Conservation (phyloP, 2,797 vertebrate genomes). For the Erithacus rubecula region DNA sequence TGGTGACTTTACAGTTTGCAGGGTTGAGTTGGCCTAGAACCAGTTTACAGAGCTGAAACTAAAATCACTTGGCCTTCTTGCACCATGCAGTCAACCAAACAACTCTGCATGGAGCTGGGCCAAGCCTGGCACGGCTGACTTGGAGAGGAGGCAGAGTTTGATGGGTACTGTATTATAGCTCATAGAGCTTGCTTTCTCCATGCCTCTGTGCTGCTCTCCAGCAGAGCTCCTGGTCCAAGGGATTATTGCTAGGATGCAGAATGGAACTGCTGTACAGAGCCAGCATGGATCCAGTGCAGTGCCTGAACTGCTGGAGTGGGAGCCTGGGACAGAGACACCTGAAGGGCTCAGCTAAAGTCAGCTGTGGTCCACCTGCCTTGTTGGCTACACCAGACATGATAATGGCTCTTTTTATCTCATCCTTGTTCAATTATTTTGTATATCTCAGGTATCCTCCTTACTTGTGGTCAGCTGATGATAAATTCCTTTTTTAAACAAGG, state of each 20-base stretch:
- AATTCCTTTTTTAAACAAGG: background rate
- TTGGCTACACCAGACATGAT: background rate
- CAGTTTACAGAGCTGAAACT: background rate
- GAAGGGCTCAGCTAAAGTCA: background rate
- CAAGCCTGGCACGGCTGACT: background rate
- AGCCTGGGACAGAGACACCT: background rate
- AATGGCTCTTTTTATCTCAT: background rate
- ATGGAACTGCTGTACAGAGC: background rate
- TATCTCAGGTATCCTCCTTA: background rate
- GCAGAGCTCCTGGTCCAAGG: background rate
- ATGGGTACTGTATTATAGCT: background rate
- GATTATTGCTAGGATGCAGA: background rate
- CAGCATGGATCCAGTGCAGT: rapidly evolving
- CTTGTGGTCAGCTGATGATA: background rate
- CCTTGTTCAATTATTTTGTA: background rate
- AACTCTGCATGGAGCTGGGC: background rate
- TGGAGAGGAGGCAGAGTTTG: background rate
- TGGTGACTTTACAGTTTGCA: background rate
- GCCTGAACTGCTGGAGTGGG: background rate
- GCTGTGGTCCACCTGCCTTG: background rate
- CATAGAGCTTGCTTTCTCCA: background rate
- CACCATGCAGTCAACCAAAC: background rate
- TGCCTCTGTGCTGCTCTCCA: background rate
- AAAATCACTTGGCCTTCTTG: background rate
- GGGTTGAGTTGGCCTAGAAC: background rate